Base-by-base conservation (phyloP, 2,113 vertebrate species). In the Mus musculus region DNA sequence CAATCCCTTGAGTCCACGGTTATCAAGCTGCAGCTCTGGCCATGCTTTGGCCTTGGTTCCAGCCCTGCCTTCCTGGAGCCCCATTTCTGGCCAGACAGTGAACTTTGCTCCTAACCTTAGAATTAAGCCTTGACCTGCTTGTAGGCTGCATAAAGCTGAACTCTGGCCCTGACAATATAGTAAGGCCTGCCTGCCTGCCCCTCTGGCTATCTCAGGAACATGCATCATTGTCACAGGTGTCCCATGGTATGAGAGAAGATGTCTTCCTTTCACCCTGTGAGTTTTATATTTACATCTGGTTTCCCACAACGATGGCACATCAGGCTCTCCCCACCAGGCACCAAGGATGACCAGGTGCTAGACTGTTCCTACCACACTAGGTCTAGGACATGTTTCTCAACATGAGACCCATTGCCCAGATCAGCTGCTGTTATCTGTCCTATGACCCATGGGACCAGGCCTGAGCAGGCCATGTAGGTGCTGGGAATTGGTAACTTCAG, bases 321-420 rank as follows among this genome's bases (percentile, higher is more conserved):
- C 36, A 0, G 46, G 19, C 22, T 1, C 7, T 54, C 33, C 52
- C 52, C 28, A 56, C n/a, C 11, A 7, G 4, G 16, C 49, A 22
- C 49, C 1, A 4, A 72, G 52, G 7, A 24, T 2, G 1, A 17
- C n/a, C 9, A 7, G 16, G 24, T 14, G 3, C 28, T 24, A 10
- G 24, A 36, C 75, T 24, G 20, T 4, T 0, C 36, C 46, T 69
- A n/a, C 59, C 59, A 67, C 16, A 7, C 30, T 26, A 7, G 26
- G 19, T 1, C 75, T 39, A 3, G 42, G 52, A 16, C 6, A 54
- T 2, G 0, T 26, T 30, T 84, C 81, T 19, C 9, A 2, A 52
- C 28, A 0, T 59, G 75, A 36, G 2, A 86, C 24, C 33, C 14
- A 14, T 1, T 42, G 65, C 16, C 59, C 72, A 90, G 42, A 54